Evolutionary conservation across 2,113 vertebrate genomes (phyloP).

Genomic region (Tichodroma muraria): DNA sequence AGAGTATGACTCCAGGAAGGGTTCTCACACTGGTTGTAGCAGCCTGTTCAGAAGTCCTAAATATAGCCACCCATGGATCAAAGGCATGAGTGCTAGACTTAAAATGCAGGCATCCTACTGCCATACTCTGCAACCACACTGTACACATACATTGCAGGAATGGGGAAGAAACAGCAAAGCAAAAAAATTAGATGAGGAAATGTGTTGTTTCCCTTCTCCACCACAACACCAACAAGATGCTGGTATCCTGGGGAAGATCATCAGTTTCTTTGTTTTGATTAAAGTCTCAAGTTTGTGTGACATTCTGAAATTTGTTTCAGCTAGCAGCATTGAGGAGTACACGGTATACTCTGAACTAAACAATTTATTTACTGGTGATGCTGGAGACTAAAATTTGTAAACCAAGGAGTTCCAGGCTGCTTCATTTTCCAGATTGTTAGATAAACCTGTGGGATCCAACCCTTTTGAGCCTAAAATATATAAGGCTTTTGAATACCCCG

Average conservation of each 20-base stretch:
- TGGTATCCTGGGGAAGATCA: not conserved
- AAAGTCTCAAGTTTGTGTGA: not conserved
- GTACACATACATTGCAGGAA: not conserved
- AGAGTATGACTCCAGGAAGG: not conserved
- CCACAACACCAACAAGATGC: not conserved
- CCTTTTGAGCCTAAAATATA: not conserved
- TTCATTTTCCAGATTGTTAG: not conserved
- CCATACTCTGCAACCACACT: not conserved
- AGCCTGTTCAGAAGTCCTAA: not conserved
- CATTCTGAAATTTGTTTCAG: not conserved
- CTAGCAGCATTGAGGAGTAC: not conserved
- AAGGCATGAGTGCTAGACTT: not conserved
- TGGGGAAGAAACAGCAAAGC: not conserved
- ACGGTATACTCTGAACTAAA: not conserved
- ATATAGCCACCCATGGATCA: not conserved
- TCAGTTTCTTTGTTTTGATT: not conserved
- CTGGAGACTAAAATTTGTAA: not conserved
- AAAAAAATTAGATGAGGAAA: not conserved
- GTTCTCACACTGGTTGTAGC: not conserved
- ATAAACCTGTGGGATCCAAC: not conserved
- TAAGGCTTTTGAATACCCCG: not conserved
- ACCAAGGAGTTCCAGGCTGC: not conserved
- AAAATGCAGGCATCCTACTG: not conserved
- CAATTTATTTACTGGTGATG: not conserved
- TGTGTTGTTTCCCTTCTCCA: not conserved